Percentiles rank a stretch among this genome's conserved stretches.
These are phyloP conservation scores for Melikaiella ostensackeni DNA, from an alignment of 2,888 invertebrate genomes.

Conservation along the genomic window DNA sequence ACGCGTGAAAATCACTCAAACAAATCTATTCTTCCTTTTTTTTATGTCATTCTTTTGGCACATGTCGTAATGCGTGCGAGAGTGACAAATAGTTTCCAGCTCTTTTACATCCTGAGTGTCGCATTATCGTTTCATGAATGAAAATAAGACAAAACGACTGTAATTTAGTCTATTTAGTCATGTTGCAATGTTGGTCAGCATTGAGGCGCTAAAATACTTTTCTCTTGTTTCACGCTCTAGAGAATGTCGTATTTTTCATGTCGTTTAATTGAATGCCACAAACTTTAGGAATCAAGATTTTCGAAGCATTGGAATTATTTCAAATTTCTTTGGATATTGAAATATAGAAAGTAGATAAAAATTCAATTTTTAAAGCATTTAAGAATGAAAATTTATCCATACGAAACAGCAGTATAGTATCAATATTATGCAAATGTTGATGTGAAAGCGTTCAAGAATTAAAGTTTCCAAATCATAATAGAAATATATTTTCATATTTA, in stretches of 20 bases:
- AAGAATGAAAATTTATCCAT: too few relatives aligned
- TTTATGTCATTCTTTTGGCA: constrained; percentile 8
- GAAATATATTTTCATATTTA: too few relatives aligned
- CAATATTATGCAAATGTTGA: too few relatives aligned
- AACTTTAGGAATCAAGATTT: not conserved
- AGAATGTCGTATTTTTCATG: not conserved
- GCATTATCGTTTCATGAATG: constrained; percentile 7
- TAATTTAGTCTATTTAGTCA: constrained; percentile 21
- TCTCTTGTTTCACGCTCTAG: not conserved
- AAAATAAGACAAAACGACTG: constrained; percentile 12
- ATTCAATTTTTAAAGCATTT: too few relatives aligned
- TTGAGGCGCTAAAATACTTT: constrained; percentile 19
- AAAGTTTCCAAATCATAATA: too few relatives aligned
- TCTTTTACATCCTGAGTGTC: constrained; percentile 2
- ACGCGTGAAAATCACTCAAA: not conserved
- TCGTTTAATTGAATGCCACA: not conserved
- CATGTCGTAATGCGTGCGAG: constrained; percentile 10
- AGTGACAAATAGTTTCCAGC: constrained; percentile 24
- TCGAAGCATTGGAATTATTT: not conserved
- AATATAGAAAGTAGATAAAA: too few relatives aligned
- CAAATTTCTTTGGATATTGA: too few relatives aligned
- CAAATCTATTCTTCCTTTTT: not conserved
- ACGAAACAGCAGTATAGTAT: too few relatives aligned
- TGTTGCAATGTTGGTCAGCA: not conserved
- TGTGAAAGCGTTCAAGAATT: too few relatives aligned